These are phyloP conservation scores for Bryconaethiops microstoma DNA, from an alignment of 2,797 vertebrate genomes.

Conservation along the genomic window DNA sequence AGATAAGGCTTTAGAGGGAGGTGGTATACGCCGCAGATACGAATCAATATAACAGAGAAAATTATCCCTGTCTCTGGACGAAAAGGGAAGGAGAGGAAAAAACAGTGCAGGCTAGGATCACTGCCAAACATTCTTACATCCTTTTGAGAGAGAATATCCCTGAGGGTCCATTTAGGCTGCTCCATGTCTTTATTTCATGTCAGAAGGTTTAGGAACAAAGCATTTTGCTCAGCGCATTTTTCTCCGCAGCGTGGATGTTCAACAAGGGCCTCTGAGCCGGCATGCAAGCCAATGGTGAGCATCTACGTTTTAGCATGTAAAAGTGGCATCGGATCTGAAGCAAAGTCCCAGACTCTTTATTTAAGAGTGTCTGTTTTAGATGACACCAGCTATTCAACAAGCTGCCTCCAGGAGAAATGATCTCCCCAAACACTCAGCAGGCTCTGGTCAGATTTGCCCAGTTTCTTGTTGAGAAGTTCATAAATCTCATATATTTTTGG, in stretches of 20 bases:
- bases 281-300: background rate
- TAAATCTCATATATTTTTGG: conserved; percentile 13
- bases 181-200: conserved; percentile 40
- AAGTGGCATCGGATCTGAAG: background rate
- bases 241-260: background rate
- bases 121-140: conserved; percentile 29
- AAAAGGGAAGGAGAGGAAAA: conserved; percentile 34
- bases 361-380: conserved; percentile 14
- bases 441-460: conserved; percentile 23
- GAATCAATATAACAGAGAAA: conserved; percentile 35
- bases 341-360: conserved; percentile 7
- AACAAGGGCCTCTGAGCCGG: background rate
- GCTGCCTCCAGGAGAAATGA: background rate
- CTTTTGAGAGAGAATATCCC: conserved; percentile 32
- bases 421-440: conserved; percentile 24
- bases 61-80: conserved; percentile 27
- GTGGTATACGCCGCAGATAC: conserved; percentile 26
- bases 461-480: conserved; percentile 13
- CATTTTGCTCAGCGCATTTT: background rate
- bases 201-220: conserved; percentile 34
- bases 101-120: conserved; percentile 34
- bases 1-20: conserved; percentile 34
- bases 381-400: conserved; percentile 10
- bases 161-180: conserved; percentile 33
- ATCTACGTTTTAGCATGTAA: background rate